Percentiles rank a stretch among this genome's conserved stretches.
Conservation (phyloP, 2,797 vertebrate species). For the Pseudochirops corinnae region DNA sequence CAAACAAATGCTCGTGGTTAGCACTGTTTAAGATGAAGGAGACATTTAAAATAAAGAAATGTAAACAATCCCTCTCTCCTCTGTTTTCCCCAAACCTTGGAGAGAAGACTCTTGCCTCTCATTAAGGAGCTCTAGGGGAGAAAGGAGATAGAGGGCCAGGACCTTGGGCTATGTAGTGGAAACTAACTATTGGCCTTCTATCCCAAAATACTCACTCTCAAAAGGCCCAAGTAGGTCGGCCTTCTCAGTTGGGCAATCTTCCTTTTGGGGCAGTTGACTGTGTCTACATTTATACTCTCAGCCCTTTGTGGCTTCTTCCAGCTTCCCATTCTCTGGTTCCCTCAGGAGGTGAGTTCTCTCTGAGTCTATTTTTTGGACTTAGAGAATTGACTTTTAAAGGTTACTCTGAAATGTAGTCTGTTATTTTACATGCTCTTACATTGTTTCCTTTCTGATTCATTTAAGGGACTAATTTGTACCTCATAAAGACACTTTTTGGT, state of each 20-base stretch:
- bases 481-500: background rate
- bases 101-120: background rate
- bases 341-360: background rate
- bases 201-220: background rate
- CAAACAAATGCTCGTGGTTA: background rate
- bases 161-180: background rate
- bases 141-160: background rate
- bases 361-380: background rate
- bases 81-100: background rate
- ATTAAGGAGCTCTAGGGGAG: background rate
- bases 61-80: background rate
- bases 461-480: background rate
- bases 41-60: background rate
- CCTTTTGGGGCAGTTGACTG: background rate
- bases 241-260: background rate
- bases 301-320: background rate
- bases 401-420: background rate
- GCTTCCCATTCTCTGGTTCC: background rate
- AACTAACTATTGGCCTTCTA: background rate
- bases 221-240: background rate
- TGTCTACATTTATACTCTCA: background rate
- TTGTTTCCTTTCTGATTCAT: background rate
- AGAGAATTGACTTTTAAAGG: background rate
- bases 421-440: background rate
- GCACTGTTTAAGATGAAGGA: background rate